Base-by-base conservation (phyloP, 2,888 invertebrate species). In the Chloroclystis v-ata region DNA sequence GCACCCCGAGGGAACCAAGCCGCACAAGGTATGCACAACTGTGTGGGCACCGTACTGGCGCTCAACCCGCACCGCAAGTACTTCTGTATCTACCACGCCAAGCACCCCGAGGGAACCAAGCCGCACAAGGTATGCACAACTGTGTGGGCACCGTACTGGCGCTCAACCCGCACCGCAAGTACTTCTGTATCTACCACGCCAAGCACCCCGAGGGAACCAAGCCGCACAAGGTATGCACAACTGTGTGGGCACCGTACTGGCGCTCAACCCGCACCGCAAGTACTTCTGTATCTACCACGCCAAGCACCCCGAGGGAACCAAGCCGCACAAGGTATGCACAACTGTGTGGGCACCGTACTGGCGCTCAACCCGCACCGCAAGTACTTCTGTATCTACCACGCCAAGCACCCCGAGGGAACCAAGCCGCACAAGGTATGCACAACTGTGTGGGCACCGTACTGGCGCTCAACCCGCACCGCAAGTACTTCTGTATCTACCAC, bases 281-380 rank as follows among this genome's bases (percentile, higher is more conserved):
- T 98, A 99, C 89, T 99, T 97, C 89, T 98, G 97, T 79, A 97
- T 99, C 90, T 99, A 97, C 86, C 99, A 99, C 87, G 97, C 97
- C 47, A 97, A 96, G 82, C 97, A 97, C 81, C 95, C 95, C 1
- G 97, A 96, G 83, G 89, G 90, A 49, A 86, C 89, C 57, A 91
- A 91, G 65, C 91, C 92, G 35, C 90, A 91, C 43, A 93, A 92
- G 90, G 92, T 92, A 26, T n/a, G n/a, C n/a, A n/a, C n/a, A n/a
- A n/a, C n/a, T n/a, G n/a, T n/a, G n/a, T n/a, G n/a, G n/a, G n/a
- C n/a, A n/a, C n/a, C n/a, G n/a, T n/a, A n/a, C n/a, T n/a, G n/a
- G n/a, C n/a, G n/a, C n/a, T n/a, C n/a, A n/a, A n/a, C n/a, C n/a
- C n/a, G n/a, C n/a, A n/a, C n/a, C n/a, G n/a, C n/a, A n/a, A n/a